These are phyloP conservation scores for Erebia epiphron DNA, from an alignment of 2,888 invertebrate genomes.

Conservation along the genomic window DNA sequence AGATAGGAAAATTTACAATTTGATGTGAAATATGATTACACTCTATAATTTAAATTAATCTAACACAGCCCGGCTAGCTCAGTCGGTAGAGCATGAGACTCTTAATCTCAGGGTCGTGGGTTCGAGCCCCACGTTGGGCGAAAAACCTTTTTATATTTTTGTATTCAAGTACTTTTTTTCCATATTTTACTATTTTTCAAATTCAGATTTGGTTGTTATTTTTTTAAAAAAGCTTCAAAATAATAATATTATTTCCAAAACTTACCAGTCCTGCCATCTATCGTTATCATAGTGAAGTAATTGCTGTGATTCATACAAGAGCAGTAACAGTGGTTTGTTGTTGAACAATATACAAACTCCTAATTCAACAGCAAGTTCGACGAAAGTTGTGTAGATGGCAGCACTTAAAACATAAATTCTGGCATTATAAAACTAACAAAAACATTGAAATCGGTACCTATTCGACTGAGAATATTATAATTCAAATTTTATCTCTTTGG, in stretches of 20 bases:
- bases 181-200: background rate
- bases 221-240: no score
- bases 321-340: background rate
- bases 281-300: background rate
- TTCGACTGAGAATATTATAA: no score
- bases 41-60: background rate
- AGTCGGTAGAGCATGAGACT: constrained; percentile 85
- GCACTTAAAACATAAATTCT: background rate
- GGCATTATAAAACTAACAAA: no score
- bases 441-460: no score
- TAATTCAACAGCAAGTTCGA: background rate
- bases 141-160: constrained; percentile 1
- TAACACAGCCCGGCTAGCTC: constrained; percentile 76
- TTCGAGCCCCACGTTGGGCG: constrained; percentile 86
- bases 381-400: background rate
- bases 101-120: constrained; percentile 86
- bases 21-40: background rate
- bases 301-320: background rate
- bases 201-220: no score
- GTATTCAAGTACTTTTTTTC: background rate
- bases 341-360: background rate
- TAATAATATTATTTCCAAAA: background rate
- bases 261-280: constrained; percentile 4
- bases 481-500: no score
- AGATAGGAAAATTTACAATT: no score